Conservation (phyloP, 2,113 vertebrate species). For the Anthoscopus minutus region DNA sequence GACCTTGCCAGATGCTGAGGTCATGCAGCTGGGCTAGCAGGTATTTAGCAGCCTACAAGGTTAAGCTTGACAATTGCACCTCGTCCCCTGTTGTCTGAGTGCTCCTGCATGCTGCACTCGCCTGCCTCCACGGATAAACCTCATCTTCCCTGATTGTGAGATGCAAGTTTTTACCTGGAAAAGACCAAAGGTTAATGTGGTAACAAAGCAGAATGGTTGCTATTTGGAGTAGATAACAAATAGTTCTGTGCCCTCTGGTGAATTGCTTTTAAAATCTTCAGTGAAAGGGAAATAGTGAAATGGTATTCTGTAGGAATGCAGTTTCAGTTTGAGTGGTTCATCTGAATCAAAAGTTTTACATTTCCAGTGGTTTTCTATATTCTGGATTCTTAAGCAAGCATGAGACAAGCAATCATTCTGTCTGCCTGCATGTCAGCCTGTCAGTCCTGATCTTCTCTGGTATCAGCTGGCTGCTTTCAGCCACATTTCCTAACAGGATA, state of each 20-base stretch:
- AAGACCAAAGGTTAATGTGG: conserved; percentile 34
- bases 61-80: conserved; percentile 37
- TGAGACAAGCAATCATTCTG: neutral
- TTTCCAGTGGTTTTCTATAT: neutral
- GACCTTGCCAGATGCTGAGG: conserved; percentile 28
- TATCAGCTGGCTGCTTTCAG: neutral
- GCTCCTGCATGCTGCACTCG: neutral
- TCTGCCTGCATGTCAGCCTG: neutral
- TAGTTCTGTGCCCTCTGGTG: neutral
- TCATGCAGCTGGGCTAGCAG: neutral
- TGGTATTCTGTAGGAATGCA: neutral
- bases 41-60: conserved; percentile 7
- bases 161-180: conserved; percentile 1
- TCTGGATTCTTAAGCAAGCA: neutral
- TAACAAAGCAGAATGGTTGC: conserved; percentile 19
- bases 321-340: neutral
- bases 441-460: neutral
- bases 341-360: neutral
- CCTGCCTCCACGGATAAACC: neutral
- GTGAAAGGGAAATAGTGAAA: neutral
- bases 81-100: neutral
- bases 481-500: neutral
- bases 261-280: neutral
- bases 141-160: neutral
- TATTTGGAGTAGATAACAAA: conserved; percentile 37